phyloP scores from a whole-genome alignment of 2,888 invertebrate genomes.

The Orthosia incerta region DNA sequence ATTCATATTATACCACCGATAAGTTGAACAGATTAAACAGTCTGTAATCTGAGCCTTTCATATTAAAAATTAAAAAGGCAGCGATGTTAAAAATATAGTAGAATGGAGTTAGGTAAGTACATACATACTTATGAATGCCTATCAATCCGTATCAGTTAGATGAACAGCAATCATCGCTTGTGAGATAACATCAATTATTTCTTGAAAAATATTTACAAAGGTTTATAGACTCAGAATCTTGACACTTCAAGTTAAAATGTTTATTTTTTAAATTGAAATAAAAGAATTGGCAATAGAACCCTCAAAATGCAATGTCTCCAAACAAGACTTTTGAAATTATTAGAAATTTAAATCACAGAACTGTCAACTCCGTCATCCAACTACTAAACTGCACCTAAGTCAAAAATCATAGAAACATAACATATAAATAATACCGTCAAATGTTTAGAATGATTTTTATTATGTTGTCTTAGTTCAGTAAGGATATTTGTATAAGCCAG shows the following conservation, averaged over 20 bases:
- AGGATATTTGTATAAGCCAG: conserved; percentile 83
- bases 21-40: too few species aligned
- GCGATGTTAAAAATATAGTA: not conserved
- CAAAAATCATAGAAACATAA: conserved; percentile 57
- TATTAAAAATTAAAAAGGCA: not conserved
- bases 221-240: conserved; percentile 25
- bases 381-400: conserved; percentile 59
- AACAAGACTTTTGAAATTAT: conserved; percentile 26
- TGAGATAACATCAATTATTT: conserved; percentile 41
- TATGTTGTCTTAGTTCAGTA: conserved; percentile 83
- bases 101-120: not conserved
- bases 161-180: conserved; percentile 4
- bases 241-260: not conserved
- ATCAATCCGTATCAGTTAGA: conserved; percentile 17
- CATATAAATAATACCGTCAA: conserved; percentile 70
- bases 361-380: conserved; percentile 40
- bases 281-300: not conserved
- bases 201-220: conserved; percentile 28
- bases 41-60: too few species aligned
- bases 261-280: not conserved
- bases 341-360: conserved; percentile 45
- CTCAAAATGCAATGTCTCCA: conserved; percentile 23
- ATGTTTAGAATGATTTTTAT: conserved; percentile 78
- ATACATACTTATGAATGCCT: not conserved
- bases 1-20: not conserved